Conservation (phyloP, 2,113 vertebrate genomes). For the Thryonomys swinderianus region DNA sequence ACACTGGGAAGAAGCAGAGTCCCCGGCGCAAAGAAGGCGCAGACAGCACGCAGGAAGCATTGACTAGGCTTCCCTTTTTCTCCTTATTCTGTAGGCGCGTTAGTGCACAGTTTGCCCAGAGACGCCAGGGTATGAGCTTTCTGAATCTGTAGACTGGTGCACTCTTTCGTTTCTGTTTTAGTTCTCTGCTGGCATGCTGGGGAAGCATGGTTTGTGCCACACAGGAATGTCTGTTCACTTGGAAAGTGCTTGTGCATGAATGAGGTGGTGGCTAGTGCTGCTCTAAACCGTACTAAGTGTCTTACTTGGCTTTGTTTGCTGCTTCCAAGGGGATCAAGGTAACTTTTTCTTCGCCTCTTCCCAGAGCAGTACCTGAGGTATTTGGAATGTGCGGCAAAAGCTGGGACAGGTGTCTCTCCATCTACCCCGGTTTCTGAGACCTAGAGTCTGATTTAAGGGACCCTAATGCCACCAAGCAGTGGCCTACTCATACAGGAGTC, state of each 20-base stretch:
- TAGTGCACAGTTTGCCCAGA: constrained; percentile 79
- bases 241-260: constrained; percentile 90
- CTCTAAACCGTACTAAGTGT: constrained; percentile 89
- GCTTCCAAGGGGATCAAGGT: constrained; percentile 95
- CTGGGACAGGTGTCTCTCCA: neutral
- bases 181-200: constrained; percentile 89
- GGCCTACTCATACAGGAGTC: neutral
- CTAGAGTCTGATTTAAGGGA: neutral
- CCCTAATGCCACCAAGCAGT: neutral
- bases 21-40: neutral
- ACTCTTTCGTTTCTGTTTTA: constrained; percentile 88
- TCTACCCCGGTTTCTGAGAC: neutral
- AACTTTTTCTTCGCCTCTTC: constrained; percentile 83
- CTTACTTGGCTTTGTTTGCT: constrained; percentile 93
- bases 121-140: constrained; percentile 79
- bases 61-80: constrained; percentile 79
- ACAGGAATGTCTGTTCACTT: constrained; percentile 85
- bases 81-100: constrained; percentile 77
- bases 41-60: constrained; percentile 69
- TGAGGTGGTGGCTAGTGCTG: constrained; percentile 76
- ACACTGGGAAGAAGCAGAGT: constrained; percentile 34
- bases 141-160: constrained; percentile 83
- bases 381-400: neutral
- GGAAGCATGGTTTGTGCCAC: constrained; percentile 87
- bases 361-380: constrained; percentile 39